Evolutionary conservation across 2,113 vertebrate genomes (phyloP).

Genomic region (Nycticorax nycticorax): DNA sequence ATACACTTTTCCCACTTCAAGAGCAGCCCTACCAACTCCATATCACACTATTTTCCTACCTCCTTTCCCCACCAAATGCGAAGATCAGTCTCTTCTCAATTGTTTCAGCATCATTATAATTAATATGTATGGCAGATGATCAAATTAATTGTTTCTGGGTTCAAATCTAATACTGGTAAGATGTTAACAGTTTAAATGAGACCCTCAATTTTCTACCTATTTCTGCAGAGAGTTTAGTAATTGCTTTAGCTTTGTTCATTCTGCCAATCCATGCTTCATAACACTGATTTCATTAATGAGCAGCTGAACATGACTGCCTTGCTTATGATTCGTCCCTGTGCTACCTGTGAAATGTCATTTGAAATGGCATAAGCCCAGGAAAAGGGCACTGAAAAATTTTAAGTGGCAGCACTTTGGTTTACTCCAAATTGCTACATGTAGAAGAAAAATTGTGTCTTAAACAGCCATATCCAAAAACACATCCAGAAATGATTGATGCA

Average conservation of each 20-base stretch:
- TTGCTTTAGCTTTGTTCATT: slow-evolving; percentile 23
- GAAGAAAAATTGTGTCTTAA: neutral
- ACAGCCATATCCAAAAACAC: neutral
- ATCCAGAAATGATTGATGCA: neutral
- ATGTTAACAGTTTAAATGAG: slow-evolving; percentile 67
- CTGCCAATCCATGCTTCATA: slow-evolving; percentile 15
- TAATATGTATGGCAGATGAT: slow-evolving; percentile 39
- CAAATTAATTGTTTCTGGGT: slow-evolving; percentile 66
- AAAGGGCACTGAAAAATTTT: neutral
- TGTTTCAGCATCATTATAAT: slow-evolving; percentile 27
- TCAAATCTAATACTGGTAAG: slow-evolving; percentile 44
- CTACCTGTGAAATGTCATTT: neutral
- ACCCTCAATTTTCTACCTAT: slow-evolving; percentile 18
- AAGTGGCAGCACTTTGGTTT: neutral
- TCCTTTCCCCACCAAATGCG: neutral
- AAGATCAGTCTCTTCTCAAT: slow-evolving; percentile 30
- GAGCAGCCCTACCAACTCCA: neutral
- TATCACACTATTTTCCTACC: neutral
- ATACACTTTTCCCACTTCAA: neutral
- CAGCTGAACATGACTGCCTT: slow-evolving; percentile 41
- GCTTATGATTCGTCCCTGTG: neutral
- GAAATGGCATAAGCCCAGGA: neutral
- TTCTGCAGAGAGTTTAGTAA: neutral
- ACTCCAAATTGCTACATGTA: neutral
- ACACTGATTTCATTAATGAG: slow-evolving; percentile 54